phyloP scores from a whole-genome alignment of 1,140 invertebrate genomes.

The Choristoneura fumiferana region DNA sequence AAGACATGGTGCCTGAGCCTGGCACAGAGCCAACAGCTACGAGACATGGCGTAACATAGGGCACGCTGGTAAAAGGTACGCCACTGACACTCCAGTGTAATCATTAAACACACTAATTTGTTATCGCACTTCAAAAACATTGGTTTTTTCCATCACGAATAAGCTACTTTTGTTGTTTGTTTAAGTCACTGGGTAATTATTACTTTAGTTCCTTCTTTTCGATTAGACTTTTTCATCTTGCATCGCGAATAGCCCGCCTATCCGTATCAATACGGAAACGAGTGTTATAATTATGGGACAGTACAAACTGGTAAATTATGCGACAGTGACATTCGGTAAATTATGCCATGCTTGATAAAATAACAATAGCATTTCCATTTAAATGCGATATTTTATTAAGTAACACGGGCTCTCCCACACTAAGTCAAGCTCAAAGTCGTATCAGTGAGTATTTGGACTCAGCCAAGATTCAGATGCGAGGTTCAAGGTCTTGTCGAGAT shows the following conservation, averaged over 20 bases:
- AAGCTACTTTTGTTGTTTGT: too few relatives aligned
- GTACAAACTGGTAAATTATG: too few relatives aligned
- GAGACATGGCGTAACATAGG: slow-evolving; percentile 38
- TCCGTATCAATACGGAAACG: too few relatives aligned
- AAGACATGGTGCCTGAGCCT: slow-evolving; percentile 22
- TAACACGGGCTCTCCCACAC: slow-evolving; percentile 31
- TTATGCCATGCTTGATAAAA: too few relatives aligned
- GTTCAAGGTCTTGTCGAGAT: slow-evolving; percentile 45
- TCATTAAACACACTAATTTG: neutral
- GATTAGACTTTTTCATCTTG: too few relatives aligned
- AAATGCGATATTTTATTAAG: neutral
- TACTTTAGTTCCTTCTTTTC: too few relatives aligned
- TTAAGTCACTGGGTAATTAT: too few relatives aligned
- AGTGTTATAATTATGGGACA: too few relatives aligned
- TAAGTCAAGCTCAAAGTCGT: slow-evolving; percentile 21
- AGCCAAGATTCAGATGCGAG: slow-evolving; percentile 21
- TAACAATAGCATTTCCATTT: too few relatives aligned
- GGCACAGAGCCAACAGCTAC: slow-evolving; percentile 33
- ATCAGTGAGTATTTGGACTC: slow-evolving; percentile 21
- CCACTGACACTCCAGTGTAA: neutral
- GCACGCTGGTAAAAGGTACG: neutral
- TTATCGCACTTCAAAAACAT: neutral
- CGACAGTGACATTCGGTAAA: too few relatives aligned
- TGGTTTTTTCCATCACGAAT: too few relatives aligned
- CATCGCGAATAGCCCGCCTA: too few relatives aligned